A percentile compares a stretch with the other conserved stretches of the same genome.
Evolutionary conservation across 2,797 vertebrate genomes (phyloP).

Genomic region (Eulemur albifrons): DNA sequence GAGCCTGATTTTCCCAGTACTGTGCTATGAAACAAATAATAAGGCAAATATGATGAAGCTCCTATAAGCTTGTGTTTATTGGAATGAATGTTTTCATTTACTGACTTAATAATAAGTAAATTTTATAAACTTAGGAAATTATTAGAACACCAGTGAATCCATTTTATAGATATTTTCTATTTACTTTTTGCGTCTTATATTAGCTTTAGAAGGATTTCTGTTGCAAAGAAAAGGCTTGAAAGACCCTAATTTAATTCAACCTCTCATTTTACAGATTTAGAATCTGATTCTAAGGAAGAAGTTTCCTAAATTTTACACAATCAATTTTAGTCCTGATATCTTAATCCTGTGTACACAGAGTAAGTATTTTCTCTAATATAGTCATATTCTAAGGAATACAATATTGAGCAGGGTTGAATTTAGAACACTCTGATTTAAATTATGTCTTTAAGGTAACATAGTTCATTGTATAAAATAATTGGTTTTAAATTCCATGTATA

Average conservation of each 20-base stretch:
- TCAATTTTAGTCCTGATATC: neutral
- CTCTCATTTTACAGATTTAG: conserved; percentile 43
- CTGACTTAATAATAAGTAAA: neutral
- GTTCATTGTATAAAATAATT: neutral
- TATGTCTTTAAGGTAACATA: neutral
- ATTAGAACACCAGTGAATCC: neutral
- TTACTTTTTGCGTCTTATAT: neutral
- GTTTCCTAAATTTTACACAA: neutral
- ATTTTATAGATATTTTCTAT: neutral
- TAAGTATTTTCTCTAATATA: neutral
- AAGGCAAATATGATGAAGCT: neutral
- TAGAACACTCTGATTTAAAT: conserved; percentile 8
- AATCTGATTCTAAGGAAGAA: conserved; percentile 36
- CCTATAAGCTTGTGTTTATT: neutral
- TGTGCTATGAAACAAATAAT: neutral
- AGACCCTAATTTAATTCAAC: conserved; percentile 8
- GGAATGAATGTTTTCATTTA: neutral
- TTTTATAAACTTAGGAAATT: neutral
- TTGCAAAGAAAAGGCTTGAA: neutral
- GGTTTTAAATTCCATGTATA: neutral
- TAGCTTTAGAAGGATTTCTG: conserved; percentile 20
- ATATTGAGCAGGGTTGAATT: neutral
- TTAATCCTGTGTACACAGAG: neutral
- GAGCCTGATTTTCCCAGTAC: neutral
- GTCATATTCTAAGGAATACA: neutral